phyloP scores from a whole-genome alignment of 2,113 vertebrate genomes.

The Antechinus flavipes region DNA sequence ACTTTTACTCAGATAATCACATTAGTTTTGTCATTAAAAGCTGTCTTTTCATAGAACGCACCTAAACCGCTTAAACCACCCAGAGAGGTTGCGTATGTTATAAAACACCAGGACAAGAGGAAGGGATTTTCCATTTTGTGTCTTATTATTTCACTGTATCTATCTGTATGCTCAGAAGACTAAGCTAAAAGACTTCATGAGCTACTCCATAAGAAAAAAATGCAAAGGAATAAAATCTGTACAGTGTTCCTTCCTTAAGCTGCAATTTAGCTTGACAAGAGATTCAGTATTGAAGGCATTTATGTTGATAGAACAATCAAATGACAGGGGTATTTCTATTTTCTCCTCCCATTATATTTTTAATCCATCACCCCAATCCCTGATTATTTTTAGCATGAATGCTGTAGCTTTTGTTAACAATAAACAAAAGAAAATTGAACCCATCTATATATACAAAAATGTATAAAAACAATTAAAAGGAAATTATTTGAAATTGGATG shows the following conservation, averaged over 20 bases:
- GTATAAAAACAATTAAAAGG: slow-evolving; percentile 66
- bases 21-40: slow-evolving; percentile 95
- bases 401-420: slow-evolving; percentile 73
- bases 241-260: slow-evolving; percentile 39
- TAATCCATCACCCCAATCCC: slow-evolving; percentile 57
- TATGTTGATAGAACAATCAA: slow-evolving; percentile 42
- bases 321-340: slow-evolving; percentile 47
- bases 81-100: slow-evolving; percentile 90
- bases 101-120: slow-evolving; percentile 68
- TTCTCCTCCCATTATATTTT: slow-evolving; percentile 56
- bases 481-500: slow-evolving; percentile 43
- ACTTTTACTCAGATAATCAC: slow-evolving; percentile 93
- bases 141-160: slow-evolving; percentile 74
- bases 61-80: slow-evolving; percentile 91
- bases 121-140: slow-evolving; percentile 82
- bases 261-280: slow-evolving; percentile 46
- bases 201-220: slow-evolving; percentile 38
- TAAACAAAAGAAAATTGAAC: slow-evolving; percentile 75
- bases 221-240: slow-evolving; percentile 41
- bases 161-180: slow-evolving; percentile 52
- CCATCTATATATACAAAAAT: slow-evolving; percentile 25
- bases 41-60: slow-evolving; percentile 86
- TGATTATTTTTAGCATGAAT: slow-evolving; percentile 76
- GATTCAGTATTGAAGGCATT: slow-evolving; percentile 6
- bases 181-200: slow-evolving; percentile 39